A percentile compares a stretch with the other conserved stretches of the same genome.
Conservation (phyloP, 1,140 invertebrate species). For the Drosophila arizonae region DNA sequence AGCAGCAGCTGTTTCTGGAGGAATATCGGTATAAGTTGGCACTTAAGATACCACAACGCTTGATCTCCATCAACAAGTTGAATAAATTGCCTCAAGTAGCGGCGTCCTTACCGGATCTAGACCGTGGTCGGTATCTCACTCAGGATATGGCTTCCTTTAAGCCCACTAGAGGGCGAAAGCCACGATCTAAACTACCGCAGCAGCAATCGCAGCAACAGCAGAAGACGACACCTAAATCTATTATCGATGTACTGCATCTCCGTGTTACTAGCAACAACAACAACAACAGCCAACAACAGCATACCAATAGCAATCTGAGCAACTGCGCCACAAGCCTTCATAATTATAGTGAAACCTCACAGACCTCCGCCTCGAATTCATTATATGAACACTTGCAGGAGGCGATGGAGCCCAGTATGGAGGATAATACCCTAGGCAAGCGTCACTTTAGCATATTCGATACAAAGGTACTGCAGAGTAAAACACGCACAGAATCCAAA, state of each 20-base stretch:
- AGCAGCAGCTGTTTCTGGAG: conserved; percentile 83
- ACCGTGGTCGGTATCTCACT: conserved; percentile 71
- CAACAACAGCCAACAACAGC: conserved; percentile 36
- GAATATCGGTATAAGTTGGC: conserved; percentile 91
- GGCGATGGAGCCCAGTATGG: conserved; percentile 64
- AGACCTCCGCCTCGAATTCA: conserved; percentile 67
- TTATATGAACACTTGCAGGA: conserved; percentile 83
- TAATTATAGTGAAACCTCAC: conserved; percentile 74
- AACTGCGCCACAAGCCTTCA: conserved; percentile 81
- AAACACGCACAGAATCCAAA: conserved; percentile 90
- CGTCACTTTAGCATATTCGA: conserved; percentile 86
- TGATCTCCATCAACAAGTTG: conserved; percentile 89
- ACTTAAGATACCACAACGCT: conserved; percentile 88
- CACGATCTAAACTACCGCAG: conserved; percentile 19
- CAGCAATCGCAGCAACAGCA: conserved; percentile 33
- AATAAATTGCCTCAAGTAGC: conserved; percentile 85
- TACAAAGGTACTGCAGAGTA: conserved; percentile 88
- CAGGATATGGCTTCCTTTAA: conserved; percentile 63
- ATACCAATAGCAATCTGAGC: conserved; percentile 78
- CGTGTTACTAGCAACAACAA: conserved; percentile 63
- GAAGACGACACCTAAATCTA: conserved; percentile 60
- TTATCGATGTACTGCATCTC: conserved; percentile 78
- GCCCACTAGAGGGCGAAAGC: conserved; percentile 25
- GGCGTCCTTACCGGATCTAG: conserved; percentile 89
- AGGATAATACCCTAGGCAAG: conserved; percentile 84